Base-by-base conservation (phyloP, 2,113 vertebrate genomes). In the Kryptolebias marmoratus region DNA sequence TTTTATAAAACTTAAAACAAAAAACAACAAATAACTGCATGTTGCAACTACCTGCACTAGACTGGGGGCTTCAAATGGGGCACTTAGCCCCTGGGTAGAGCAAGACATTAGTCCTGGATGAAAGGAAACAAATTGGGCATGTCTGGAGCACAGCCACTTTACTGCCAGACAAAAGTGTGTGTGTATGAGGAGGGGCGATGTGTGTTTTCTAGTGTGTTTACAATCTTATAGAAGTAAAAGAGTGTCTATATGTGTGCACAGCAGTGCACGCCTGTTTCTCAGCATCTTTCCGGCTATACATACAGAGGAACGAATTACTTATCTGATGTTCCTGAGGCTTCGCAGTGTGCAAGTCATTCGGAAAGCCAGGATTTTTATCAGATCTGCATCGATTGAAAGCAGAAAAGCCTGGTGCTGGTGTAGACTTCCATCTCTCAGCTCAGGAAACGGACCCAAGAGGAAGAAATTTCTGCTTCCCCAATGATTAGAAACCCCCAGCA, bases 41-140 rank as follows among this genome's bases (percentile, higher is more conserved):
- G 81, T 75, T 77, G 71, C 71, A 78, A 73, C 42, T 62, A 64
- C 72, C 73, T 80, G 80, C 85, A 70, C 80, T 73, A 18, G 75
- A 77, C 63, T 68, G 66, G 79, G 75, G 87, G 86, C 50, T 84
- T 84, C 75, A 87, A 88, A 86, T 86, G 73, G 87, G 82, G 82
- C 74, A 87, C 90, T 91, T 82, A 89, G 83, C 88, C 80, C 84
- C 81, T 64, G 76, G 89, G 81, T 76, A 80, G 76, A 90, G 79
- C 65, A 68, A 84, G 85, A 89, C 87, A 92, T 93, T 92, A 94
- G 90, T 91, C 86, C 75, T 91, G 89, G 91, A 92, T 93, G 92
- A 93, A 90, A 89, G 86, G 86, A 83, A 90, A 88, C 91, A 93
- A 94, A 94, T 93, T 94, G 92, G 89, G 82, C 91, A 87, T 93